These are phyloP conservation scores for Craseonycteris thonglongyai DNA, from an alignment of 2,113 vertebrate genomes.

Conservation along the genomic window DNA sequence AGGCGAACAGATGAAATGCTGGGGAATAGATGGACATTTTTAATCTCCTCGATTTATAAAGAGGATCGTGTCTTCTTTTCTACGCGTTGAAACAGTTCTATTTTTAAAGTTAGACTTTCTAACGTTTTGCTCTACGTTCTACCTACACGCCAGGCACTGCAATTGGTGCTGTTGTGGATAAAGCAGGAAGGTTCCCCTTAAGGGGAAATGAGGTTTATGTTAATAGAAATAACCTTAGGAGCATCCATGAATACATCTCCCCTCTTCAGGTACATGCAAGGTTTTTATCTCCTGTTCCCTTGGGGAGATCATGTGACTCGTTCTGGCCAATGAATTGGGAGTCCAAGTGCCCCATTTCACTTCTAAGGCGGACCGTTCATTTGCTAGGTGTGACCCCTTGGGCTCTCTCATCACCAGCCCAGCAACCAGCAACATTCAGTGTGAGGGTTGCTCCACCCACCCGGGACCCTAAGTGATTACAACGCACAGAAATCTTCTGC, in stretches of 20 bases:
- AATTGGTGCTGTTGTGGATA: neutral
- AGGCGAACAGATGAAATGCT: neutral
- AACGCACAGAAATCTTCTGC: neutral
- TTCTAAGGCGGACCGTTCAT: neutral
- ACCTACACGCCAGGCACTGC: neutral
- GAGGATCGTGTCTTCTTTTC: neutral
- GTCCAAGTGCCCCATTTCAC: neutral
- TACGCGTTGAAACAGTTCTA: neutral
- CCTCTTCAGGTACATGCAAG: neutral
- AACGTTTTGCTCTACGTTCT: neutral
- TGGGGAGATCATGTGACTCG: neutral
- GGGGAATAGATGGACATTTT: neutral
- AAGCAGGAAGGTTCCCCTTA: neutral
- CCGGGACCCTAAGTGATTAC: neutral
- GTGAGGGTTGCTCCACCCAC: neutral
- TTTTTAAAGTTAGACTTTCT: neutral
- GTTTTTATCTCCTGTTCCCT: neutral
- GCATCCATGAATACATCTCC: fast-evolving
- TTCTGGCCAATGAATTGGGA: neutral
- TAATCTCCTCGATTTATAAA: neutral
- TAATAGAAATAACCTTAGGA: neutral
- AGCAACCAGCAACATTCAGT: neutral
- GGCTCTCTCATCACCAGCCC: neutral
- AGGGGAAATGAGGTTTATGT: neutral
- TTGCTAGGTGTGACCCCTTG: neutral